These are phyloP conservation scores for Rhagonycha fulva DNA, from an alignment of 2,888 invertebrate species.

Conservation along the genomic window DNA sequence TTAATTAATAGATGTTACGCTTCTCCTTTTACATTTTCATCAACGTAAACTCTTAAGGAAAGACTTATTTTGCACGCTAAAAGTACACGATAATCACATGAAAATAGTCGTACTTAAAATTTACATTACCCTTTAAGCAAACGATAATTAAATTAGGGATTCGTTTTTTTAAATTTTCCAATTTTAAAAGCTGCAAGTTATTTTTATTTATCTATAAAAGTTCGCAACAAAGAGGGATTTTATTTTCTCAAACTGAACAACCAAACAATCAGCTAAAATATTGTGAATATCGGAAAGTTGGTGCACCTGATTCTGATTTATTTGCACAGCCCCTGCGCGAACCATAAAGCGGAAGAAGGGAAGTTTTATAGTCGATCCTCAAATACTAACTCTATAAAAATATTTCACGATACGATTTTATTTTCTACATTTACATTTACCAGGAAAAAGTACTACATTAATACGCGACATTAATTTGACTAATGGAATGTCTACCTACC, in stretches of 20 bases:
- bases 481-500: slow-evolving; percentile 34
- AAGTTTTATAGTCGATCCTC: slow-evolving; percentile 48
- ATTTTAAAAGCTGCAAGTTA: slow-evolving; percentile 6
- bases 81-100: slow-evolving; percentile 22
- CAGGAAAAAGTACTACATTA: slow-evolving; percentile 31
- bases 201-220: slow-evolving; percentile 25
- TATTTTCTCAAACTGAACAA: slow-evolving; percentile 22
- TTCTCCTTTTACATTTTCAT: slow-evolving; percentile 40
- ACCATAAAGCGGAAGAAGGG: slow-evolving; percentile 47
- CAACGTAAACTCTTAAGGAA: slow-evolving; percentile 33
- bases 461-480: slow-evolving; percentile 37
- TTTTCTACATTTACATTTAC: slow-evolving; percentile 39
- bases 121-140: slow-evolving; percentile 15
- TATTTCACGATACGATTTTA: slow-evolving; percentile 48
- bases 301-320: slow-evolving; percentile 50
- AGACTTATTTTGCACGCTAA: slow-evolving; percentile 23
- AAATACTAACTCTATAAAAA: slow-evolving; percentile 49
- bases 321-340: slow-evolving; percentile 43
- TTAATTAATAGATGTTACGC: slow-evolving; percentile 49
- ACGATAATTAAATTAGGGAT: slow-evolving; percentile 19
- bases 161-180: background rate
- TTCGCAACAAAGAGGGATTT: slow-evolving; percentile 26
- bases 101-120: slow-evolving; percentile 17
- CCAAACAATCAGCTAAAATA: slow-evolving; percentile 32
- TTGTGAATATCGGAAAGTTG: slow-evolving; percentile 30